Percentiles rank a stretch among this genome's conserved stretches.
These are phyloP conservation scores for Cydia fagiglandana DNA, from an alignment of 1,140 invertebrate species.

Conservation along the genomic window DNA sequence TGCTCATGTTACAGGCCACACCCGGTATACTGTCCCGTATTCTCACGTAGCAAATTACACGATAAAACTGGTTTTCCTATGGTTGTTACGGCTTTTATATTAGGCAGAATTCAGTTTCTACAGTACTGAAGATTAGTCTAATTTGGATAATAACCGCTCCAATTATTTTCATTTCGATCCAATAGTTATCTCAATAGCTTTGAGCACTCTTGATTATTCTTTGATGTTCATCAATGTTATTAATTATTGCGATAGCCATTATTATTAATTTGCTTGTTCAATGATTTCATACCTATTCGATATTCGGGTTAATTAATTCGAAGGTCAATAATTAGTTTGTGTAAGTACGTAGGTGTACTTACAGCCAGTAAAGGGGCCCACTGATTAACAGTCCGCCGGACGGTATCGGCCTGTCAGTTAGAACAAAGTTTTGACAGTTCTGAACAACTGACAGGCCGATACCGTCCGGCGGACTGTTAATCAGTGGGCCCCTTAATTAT, in stretches of 20 bases:
- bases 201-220: not conserved
- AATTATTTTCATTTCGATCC: not conserved
- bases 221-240: not conserved
- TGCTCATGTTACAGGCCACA: too few relatives aligned
- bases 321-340: not conserved
- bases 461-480: too few relatives aligned
- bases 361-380: too few relatives aligned
- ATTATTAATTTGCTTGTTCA: not conserved
- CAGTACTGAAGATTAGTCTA: not conserved
- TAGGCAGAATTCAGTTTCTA: not conserved
- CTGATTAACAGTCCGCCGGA: too few relatives aligned
- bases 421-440: too few relatives aligned
- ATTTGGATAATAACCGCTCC: not conserved
- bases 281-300: not conserved
- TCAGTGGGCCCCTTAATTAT: too few relatives aligned
- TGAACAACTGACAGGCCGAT: too few relatives aligned
- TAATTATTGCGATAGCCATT: not conserved
- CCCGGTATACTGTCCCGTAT: too few relatives aligned
- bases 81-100: not conserved
- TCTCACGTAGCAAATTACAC: too few relatives aligned
- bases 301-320: not conserved
- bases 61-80: too few relatives aligned
- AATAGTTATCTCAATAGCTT: slow-evolving; percentile 3
- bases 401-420: too few relatives aligned
- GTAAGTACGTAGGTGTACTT: too few relatives aligned